Conservation (phyloP, 2,888 invertebrate species). For the Aquatica leii region DNA sequence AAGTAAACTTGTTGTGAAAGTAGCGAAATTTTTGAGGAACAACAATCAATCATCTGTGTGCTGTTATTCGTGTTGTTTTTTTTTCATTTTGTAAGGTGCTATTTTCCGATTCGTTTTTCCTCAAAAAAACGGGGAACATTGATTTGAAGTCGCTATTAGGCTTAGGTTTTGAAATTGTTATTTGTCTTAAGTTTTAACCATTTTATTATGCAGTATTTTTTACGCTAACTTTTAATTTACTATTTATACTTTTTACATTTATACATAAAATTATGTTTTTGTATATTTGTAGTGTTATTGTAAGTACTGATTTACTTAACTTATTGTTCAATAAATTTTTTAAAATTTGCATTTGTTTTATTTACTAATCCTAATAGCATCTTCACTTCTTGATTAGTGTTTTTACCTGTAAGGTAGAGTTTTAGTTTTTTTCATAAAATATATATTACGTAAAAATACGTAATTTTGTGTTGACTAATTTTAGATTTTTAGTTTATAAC, state of each 20-base stretch:
- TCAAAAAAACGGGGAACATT: conserved; percentile 16
- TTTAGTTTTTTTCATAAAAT: too few species aligned
- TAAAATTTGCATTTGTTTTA: conserved; percentile 23
- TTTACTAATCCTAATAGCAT: conserved; percentile 44
- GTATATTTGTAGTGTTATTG: conserved; percentile 15
- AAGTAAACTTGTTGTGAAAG: conserved; percentile 44
- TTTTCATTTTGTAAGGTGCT: conserved; percentile 9
- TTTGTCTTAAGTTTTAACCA: conserved; percentile 24
- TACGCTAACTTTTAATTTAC: not conserved
- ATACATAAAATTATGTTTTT: conserved; percentile 8
- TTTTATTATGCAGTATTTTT: conserved; percentile 7
- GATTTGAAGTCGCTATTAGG: conserved; percentile 56
- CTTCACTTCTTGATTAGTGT: conserved; percentile 43
- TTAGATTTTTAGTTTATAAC: too few species aligned
- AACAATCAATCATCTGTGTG: conserved; percentile 10
- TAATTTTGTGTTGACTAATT: too few species aligned
- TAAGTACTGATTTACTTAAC: conserved; percentile 8
- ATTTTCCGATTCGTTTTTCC: conserved; percentile 20
- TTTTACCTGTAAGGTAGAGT: too few species aligned
- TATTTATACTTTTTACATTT: conserved; percentile 5
- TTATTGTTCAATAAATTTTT: conserved; percentile 18
- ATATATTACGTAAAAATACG: too few species aligned
- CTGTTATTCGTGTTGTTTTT: not conserved
- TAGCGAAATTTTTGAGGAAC: not conserved
- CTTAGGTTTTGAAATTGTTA: conserved; percentile 35